A percentile compares a stretch with the other conserved stretches of the same genome.
Conservation (phyloP, 2,888 invertebrate genomes). For the Drosophila paramelanica region DNA sequence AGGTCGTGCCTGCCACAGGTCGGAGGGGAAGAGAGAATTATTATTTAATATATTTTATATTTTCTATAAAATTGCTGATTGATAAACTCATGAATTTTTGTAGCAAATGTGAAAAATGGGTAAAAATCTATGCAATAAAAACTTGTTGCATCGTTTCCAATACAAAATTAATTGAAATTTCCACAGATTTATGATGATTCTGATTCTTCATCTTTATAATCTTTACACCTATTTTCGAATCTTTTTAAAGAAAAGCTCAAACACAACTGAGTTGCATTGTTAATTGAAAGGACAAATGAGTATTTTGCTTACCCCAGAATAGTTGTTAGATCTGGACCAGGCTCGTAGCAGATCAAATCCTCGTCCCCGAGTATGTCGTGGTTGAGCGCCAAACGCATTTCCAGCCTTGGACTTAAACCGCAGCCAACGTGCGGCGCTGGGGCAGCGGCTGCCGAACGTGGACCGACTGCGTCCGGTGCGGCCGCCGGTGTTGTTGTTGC, state of each 20-base stretch:
- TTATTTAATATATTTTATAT: too few relatives aligned
- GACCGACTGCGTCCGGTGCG: slow-evolving; percentile 55
- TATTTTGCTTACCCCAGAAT: slow-evolving; percentile 83
- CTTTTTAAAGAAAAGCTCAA: too few relatives aligned
- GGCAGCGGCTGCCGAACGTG: slow-evolving; percentile 63
- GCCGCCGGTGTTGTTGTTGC: not conserved
- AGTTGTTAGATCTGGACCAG: slow-evolving; percentile 85
- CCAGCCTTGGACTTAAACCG: slow-evolving; percentile 88
- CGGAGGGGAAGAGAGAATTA: too few relatives aligned
- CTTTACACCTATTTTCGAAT: too few relatives aligned
- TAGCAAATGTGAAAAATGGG: too few relatives aligned
- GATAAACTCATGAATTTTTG: too few relatives aligned
- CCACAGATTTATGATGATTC: not conserved
- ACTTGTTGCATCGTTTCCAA: too few relatives aligned
- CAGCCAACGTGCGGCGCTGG: slow-evolving; percentile 79
- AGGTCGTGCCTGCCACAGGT: slow-evolving; percentile 84
- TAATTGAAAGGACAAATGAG: too few relatives aligned
- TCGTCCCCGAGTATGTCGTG: slow-evolving; percentile 87
- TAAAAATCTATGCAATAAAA: too few relatives aligned
- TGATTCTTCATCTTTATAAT: not conserved
- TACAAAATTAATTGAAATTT: too few relatives aligned
- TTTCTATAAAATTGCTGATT: too few relatives aligned
- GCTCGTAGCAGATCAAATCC: slow-evolving; percentile 85
- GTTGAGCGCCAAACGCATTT: slow-evolving; percentile 88
- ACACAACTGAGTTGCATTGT: too few relatives aligned